phyloP scores from a whole-genome alignment of 1,140 invertebrate species.

The Meloidogyne hapla region DNA sequence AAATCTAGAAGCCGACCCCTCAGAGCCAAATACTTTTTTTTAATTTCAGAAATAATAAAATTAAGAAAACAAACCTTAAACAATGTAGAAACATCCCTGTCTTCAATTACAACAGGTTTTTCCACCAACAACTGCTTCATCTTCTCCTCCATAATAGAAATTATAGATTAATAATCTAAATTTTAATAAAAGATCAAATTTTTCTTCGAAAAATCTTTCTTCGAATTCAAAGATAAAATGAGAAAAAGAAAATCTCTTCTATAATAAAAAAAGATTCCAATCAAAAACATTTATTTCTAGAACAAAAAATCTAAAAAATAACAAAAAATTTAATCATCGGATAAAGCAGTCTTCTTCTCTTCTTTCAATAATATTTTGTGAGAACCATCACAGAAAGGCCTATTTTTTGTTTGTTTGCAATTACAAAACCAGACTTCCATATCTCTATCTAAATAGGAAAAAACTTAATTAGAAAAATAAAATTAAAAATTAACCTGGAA shows the following conservation, averaged over 20 bases:
- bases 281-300: neutral
- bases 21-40: no score
- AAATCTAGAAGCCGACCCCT: no score
- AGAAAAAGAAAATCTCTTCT: no score
- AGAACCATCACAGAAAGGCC: constrained; percentile 96
- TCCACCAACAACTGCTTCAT: neutral
- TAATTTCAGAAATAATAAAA: no score
- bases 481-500: constrained; percentile 68
- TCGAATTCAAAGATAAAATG: no score
- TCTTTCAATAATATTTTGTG: constrained; percentile 68
- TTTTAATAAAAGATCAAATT: no score
- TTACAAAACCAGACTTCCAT: constrained; percentile 97
- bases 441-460: constrained; percentile 71
- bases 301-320: neutral
- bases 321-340: constrained; percentile 39
- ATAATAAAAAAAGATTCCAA: no score
- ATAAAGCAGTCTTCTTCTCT: constrained; percentile 48
- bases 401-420: constrained; percentile 89
- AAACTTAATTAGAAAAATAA: neutral
- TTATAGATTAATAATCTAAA: no score
- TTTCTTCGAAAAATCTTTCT: no score
- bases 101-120: neutral
- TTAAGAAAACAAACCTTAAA: neutral
- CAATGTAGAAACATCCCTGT: neutral
- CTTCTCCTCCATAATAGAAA: neutral